phyloP scores from a whole-genome alignment of 2,113 vertebrate genomes.

The Hystrix brachyura region DNA sequence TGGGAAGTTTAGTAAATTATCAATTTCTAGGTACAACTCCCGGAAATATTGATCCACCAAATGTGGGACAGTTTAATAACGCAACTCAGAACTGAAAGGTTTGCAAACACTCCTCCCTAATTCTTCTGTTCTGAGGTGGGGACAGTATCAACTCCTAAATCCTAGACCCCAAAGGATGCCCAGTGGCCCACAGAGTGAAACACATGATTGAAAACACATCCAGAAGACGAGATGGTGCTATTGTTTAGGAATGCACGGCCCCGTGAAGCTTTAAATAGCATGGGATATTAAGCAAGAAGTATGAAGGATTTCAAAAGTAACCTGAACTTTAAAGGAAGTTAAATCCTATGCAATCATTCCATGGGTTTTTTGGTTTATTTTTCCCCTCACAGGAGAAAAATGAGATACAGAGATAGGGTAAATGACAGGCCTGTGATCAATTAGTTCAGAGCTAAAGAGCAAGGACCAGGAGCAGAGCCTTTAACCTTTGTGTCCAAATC shows the following conservation, averaged over 20 bases:
- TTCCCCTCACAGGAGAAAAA: neutral
- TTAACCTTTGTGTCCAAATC: neutral
- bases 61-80: neutral
- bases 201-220: neutral
- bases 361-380: neutral
- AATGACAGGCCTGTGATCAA: neutral
- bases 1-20: neutral
- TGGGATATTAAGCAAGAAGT: neutral
- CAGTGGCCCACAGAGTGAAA: neutral
- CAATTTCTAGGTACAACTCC: neutral
- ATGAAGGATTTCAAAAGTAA: constrained; percentile 3
- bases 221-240: neutral
- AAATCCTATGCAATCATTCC: neutral
- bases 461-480: neutral
- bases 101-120: neutral
- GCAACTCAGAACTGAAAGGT: neutral
- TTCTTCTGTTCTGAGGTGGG: neutral
- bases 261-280: neutral
- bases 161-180: neutral
- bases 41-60: constrained; percentile 15
- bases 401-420: neutral
- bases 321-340: neutral
- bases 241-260: neutral
- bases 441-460: neutral
- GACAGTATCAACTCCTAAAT: neutral